Evolutionary conservation across 2,888 invertebrate species (phyloP), one percentile per base, ranked within the genome.

Genomic region (Synergus laeviventris): DNA sequence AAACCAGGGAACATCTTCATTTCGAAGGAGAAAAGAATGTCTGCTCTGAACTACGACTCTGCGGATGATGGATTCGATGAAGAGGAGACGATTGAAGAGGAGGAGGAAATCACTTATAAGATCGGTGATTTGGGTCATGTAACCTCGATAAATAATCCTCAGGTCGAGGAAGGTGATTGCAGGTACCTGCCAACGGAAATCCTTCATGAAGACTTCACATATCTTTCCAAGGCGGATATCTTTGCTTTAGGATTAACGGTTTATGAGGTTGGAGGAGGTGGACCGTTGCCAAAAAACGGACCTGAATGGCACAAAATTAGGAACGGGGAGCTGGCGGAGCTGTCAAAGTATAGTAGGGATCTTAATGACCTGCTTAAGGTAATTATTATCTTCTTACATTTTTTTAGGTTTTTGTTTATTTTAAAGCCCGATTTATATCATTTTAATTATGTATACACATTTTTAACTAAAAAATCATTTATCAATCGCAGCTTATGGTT

Each of bases 61-160:
- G 93, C 93, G 12, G 95, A 95, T 84, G 95, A 95, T 85, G 97
- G 96, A 76, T 95, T 95, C 89, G 94, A 94, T 64, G 95, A 95
- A 80, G 92, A 94, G 64, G 95, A 96, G 59, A 91, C 91, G 2
- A 16, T 54, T 54, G 54, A 54, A 80, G 86, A 93, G 70, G 91
- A 93, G 81, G 93, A 94, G 85, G 93, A 94, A 81, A 92, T 95
- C 61, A 94, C 94, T 0, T 96, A 97, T 87, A 96, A 96, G 92
- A 96, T 96, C 80, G 96, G 95, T 75, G 98, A 98, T 92, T 92
- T 98, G n/a, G 98, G 98, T 4, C 98, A 98, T 90, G 98, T 98
- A 81, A 97, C 97, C 0, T 96, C 96, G 42, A 91, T 96, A 2
- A 94, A 93, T 0, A 95, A 96, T 76, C 96, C 96, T 0, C 93